Base-by-base conservation (phyloP, 2,888 invertebrate genomes). In the Eupithecia subumbrata region DNA sequence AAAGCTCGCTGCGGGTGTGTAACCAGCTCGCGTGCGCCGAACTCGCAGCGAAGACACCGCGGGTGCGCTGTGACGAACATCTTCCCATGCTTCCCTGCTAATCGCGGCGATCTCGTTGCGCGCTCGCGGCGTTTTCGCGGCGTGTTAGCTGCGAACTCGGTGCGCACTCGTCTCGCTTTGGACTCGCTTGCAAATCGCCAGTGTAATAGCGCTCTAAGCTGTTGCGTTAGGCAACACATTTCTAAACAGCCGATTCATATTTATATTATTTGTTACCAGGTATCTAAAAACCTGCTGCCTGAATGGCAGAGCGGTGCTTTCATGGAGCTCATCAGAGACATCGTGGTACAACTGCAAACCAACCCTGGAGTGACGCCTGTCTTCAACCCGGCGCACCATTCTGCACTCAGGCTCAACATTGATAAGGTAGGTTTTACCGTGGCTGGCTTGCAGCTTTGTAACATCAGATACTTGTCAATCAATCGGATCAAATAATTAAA, bases 241-340 rank as follows among this genome's bases (percentile, higher is more conserved):
- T 52, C n/a, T 22, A 56, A 25, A 60, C 5, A 5, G 25, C 5
- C 18, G 11, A 12, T 60, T 12, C 22, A 25, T 22, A 22, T 25
- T 14, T 5, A 25, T 56, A 56, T 56, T 56, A 22, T 83, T 45
- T 4, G n/a, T 43, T 18, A 3, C 11, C 87, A 98, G 97, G 97
- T 97, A 76, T 96, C 96, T 1, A 97, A 97, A 89, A 97, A 97
- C 88, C 91, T 98, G 37, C 94, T 98, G 25, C 97, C 97, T 0
- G 97, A 97, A 85, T 96, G 96, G 85, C 98, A 98, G 89, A 96
- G 97, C 80, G 96, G 96, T 37, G 96, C 97, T 14, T 97, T 99
- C 87, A 96, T 97, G 81, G 97, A 98, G 84, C 96, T 98, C 88
- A 96, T 98, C 80, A 97, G 97, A 83, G 98, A 98, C 86, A 97